Evolutionary conservation across 1,140 invertebrate genomes (phyloP).

Genomic region (Drosophila quadrilineata): DNA sequence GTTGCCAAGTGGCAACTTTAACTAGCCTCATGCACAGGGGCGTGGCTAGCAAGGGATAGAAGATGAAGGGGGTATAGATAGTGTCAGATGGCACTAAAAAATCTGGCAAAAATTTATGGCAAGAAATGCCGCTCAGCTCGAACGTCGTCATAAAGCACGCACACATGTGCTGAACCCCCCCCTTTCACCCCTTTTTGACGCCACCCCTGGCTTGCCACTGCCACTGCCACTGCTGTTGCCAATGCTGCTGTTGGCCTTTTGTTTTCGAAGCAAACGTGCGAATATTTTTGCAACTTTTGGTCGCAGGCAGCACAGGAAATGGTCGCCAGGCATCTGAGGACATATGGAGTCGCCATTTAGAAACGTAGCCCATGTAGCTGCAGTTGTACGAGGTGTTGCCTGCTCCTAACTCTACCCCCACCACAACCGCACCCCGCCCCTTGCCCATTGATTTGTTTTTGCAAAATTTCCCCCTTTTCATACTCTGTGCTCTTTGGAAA

Average conservation of each 20-base stretch:
- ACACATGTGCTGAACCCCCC: conserved; percentile 31
- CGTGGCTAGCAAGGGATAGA: conserved; percentile 10
- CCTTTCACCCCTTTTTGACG: background rate
- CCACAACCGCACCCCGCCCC: too few species aligned
- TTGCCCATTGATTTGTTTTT: too few species aligned
- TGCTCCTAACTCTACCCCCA: background rate
- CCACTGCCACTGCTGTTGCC: background rate
- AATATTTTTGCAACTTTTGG: conserved; percentile 78
- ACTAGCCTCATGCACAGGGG: conserved; percentile 24
- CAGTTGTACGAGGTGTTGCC: conserved; percentile 23
- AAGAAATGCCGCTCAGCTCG: conserved; percentile 62
- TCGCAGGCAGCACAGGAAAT: conserved; percentile 74
- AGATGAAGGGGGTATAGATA: too few species aligned
- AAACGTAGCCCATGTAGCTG: conserved; percentile 6
- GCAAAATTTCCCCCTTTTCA: too few species aligned
- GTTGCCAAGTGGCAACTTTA: conserved; percentile 44
- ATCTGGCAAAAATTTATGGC: conserved; percentile 64
- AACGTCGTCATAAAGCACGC: conserved; percentile 58
- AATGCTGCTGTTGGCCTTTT: conserved; percentile 39
- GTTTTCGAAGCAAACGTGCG: conserved; percentile 73
- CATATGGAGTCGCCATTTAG: conserved; percentile 24
- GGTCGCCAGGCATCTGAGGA: conserved; percentile 65
- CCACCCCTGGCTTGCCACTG: background rate
- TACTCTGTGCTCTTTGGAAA: too few species aligned
- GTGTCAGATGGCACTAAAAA: conserved; percentile 31